These are phyloP conservation scores for Sarcophaga variegata DNA, from an alignment of 2,888 invertebrate genomes.

Conservation along the genomic window DNA sequence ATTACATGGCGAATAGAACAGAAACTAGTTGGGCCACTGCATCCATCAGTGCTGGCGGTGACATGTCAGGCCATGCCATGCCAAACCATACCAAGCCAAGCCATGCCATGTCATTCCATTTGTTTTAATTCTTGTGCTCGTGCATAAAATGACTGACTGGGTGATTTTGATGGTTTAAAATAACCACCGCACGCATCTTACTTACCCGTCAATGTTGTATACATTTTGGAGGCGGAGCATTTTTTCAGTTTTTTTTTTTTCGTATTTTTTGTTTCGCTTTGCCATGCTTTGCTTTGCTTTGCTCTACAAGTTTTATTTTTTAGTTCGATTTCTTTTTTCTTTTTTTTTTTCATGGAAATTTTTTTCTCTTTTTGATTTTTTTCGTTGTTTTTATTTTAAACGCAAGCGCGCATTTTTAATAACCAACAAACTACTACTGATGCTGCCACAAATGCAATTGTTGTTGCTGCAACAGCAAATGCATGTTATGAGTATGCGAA, in stretches of 20 bases:
- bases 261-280: constrained; percentile 25
- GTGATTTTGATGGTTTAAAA: constrained; percentile 45
- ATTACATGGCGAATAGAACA: constrained; percentile 60
- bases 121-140: not conserved
- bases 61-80: constrained; percentile 3
- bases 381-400: constrained; percentile 74
- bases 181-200: constrained; percentile 65
- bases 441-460: constrained; percentile 36
- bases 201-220: constrained; percentile 38
- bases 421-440: constrained; percentile 57
- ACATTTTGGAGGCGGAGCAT: constrained; percentile 78
- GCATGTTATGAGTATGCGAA: constrained; percentile 24
- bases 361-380: not conserved
- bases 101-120: constrained; percentile 8
- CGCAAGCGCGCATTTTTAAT: constrained; percentile 81
- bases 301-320: not conserved
- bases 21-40: constrained; percentile 63
- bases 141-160: constrained; percentile 25
- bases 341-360: constrained; percentile 21
- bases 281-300: no score
- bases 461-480: constrained; percentile 60
- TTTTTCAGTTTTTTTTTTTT: constrained; percentile 77
- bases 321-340: not conserved
- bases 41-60: not conserved
- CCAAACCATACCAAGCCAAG: not conserved